Evolutionary conservation across 2,888 invertebrate genomes (phyloP), one percentile per base, ranked within the genome.

Genomic region (Luperina testacea): DNA sequence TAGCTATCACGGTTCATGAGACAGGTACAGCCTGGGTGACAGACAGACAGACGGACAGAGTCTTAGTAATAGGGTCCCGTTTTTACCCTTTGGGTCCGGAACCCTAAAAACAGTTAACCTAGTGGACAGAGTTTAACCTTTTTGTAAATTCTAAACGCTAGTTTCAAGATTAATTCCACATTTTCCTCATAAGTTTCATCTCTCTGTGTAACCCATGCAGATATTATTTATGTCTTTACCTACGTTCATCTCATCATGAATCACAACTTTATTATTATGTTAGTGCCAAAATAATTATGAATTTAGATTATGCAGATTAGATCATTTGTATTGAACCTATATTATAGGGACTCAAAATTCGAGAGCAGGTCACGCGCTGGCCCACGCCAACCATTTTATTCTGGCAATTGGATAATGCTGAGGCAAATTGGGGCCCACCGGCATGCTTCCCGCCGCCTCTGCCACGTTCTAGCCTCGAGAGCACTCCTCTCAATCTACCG

Each of bases 321-420:
- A 45, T 48, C 48, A 71, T 75, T 74, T 72, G 63, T 48, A 78
- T 80, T 67, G 72, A 53, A 72, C 78, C 32, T 51, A 70, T 78
- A 13, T 59, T 82, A 72, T 80, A 77, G 68, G 68, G 70, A 72
- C 61, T 90, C 87, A 91, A 93, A 94, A 94, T 92, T 92, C 89
- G 91, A 90, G 93, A 91, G 89, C 94, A 93, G 94, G 95, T 95
- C 96, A 95, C 95, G 96, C 94, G 95, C 92, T 93, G 91, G 96
- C 96, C 96, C 96, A 97, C 96, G 96, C 96, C 93, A 96, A 96
- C 94, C 95, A 95, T 93, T 97, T 96, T 94, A 92, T 93, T 94
- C 92, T 90, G 90, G 89, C 95, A 96, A 96, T 96, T 96, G 96
- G 94, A 96, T 96, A 96, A 96, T 96, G 92, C 90, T 91, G 90